phyloP scores from a whole-genome alignment of 2,113 vertebrate genomes.

The Vidua chalybeata region DNA sequence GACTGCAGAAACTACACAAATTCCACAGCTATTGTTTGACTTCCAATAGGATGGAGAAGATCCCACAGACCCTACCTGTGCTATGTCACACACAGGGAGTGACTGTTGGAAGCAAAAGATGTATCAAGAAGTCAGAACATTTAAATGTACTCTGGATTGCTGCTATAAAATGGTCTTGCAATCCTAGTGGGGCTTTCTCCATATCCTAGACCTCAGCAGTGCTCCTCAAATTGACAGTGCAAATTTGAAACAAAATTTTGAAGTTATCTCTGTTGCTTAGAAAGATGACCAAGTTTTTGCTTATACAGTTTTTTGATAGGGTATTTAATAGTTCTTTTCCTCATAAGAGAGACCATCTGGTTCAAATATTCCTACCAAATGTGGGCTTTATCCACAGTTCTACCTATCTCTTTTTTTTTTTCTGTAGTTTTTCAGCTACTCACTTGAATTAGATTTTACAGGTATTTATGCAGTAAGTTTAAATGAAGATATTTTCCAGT shows the following conservation, averaged over 20 bases:
- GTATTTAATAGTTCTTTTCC: neutral
- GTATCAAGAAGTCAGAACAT: neutral
- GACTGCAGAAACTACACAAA: neutral
- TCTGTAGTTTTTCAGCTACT: slow-evolving; percentile 1
- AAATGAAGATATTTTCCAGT: slow-evolving; percentile 46
- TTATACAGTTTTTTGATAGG: neutral
- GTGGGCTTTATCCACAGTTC: neutral
- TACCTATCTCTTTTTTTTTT: neutral
- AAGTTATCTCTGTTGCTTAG: neutral
- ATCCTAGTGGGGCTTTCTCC: neutral
- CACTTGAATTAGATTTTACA: neutral
- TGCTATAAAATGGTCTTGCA: neutral
- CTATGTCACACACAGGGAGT: neutral
- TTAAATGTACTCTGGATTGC: neutral
- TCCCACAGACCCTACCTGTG: neutral
- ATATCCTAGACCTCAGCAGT: neutral
- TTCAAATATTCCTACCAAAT: neutral
- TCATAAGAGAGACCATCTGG: neutral
- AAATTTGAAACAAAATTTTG: neutral
- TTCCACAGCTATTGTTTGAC: neutral
- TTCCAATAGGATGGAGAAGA: rapidly evolving
- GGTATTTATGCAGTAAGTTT: slow-evolving; percentile 24
- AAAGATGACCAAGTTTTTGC: neutral
- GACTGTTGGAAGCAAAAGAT: neutral
- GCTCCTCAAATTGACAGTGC: rapidly evolving